A percentile compares a stretch with the other conserved stretches of the same genome.
phyloP scores from a whole-genome alignment of 2,797 vertebrate species.

The Lacerta viridis region DNA sequence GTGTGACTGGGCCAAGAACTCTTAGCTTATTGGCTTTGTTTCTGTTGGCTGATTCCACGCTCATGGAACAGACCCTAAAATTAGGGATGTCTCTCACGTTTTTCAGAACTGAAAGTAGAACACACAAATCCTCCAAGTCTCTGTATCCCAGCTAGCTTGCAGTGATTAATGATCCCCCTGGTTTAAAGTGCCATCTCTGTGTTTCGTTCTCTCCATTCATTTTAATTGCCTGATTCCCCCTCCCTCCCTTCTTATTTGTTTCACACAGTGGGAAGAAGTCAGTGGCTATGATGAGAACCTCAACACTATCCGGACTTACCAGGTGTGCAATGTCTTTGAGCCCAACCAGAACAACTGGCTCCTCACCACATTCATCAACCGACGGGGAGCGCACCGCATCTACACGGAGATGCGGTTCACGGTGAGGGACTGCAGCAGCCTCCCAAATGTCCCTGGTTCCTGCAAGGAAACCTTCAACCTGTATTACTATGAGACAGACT shows the following conservation, averaged over 20 bases:
- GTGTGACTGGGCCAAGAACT: background rate
- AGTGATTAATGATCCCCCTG: background rate
- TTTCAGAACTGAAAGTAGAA: background rate
- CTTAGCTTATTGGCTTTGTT: slow-evolving; percentile 6
- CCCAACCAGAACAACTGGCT: slow-evolving; percentile 99
- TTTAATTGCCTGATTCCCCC: background rate
- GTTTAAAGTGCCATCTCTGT: slow-evolving; percentile 29
- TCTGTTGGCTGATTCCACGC: slow-evolving; percentile 11
- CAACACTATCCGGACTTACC: slow-evolving; percentile 98
- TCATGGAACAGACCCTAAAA: slow-evolving; percentile 13
- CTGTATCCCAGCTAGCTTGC: background rate
- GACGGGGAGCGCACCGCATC: slow-evolving; percentile 93
- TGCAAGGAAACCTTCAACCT: slow-evolving; percentile 99
- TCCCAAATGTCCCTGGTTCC: slow-evolving; percentile 96
- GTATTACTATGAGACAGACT: slow-evolving; percentile 97
- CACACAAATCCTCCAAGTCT: background rate
- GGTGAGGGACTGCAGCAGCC: slow-evolving; percentile 97
- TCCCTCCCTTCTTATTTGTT: slow-evolving; percentile 43
- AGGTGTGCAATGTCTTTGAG: slow-evolving; percentile 98
- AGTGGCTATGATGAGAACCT: slow-evolving; percentile 99
- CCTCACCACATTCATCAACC: slow-evolving; percentile 95
- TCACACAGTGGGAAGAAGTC: slow-evolving; percentile 95
- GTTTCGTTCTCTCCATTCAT: rapidly evolving
- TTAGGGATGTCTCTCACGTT: background rate
- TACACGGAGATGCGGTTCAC: slow-evolving; percentile 99